Conservation (phyloP, 2,888 invertebrate genomes). For the Miltochrista miniata region DNA sequence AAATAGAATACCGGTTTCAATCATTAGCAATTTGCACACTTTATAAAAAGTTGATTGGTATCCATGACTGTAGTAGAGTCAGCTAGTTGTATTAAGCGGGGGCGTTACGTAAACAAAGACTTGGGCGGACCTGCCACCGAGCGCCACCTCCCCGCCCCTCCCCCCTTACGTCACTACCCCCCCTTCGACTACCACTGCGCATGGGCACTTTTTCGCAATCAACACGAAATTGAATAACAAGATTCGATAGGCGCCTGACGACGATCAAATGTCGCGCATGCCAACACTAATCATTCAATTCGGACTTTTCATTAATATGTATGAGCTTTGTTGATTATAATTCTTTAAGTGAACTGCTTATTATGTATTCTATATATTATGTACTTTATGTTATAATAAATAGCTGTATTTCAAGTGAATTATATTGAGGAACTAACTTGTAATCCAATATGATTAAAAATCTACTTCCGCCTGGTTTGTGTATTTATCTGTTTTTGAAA, state of each 20-base stretch:
- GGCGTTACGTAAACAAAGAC: slow-evolving; percentile 82
- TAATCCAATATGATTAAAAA: too few species aligned
- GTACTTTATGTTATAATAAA: too few species aligned
- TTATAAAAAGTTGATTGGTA: slow-evolving; percentile 6
- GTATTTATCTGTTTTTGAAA: too few species aligned
- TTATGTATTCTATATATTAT: not conserved
- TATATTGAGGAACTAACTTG: too few species aligned
- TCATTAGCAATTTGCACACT: not conserved
- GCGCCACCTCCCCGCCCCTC: slow-evolving; percentile 59
- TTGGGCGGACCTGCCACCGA: slow-evolving; percentile 77
- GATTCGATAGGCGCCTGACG: not conserved
- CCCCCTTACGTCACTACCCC: slow-evolving; percentile 35
- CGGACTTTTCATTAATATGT: slow-evolving; percentile 24
- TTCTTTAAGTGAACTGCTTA: slow-evolving; percentile 12
- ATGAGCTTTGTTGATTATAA: slow-evolving; percentile 5
- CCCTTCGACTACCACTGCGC: slow-evolving; percentile 60
- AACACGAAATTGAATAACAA: slow-evolving; percentile 49
- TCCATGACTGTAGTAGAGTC: slow-evolving; percentile 40
- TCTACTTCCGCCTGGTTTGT: too few species aligned
- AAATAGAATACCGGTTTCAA: not conserved
- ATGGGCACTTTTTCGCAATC: slow-evolving; percentile 69
- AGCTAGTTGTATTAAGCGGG: slow-evolving; percentile 63
- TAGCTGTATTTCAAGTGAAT: too few species aligned
- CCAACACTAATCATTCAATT: slow-evolving; percentile 37
- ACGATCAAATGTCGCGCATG: slow-evolving; percentile 40